These are phyloP conservation scores for Vanessa atalanta DNA, from an alignment of 1,140 invertebrate species.

Conservation along the genomic window DNA sequence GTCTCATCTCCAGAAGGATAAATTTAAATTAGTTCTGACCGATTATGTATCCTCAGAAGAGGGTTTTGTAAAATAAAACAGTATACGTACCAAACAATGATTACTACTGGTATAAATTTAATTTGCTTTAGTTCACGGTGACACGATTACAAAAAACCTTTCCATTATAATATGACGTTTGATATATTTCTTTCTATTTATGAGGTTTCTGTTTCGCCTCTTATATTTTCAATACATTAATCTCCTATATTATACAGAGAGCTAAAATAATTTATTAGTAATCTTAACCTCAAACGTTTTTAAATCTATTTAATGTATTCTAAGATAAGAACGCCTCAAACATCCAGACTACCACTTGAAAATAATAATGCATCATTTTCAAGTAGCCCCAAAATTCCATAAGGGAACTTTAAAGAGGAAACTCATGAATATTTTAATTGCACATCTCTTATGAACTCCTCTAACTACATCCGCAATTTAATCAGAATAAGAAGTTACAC, in stretches of 20 bases:
- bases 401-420: slow-evolving; percentile 57
- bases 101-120: no score
- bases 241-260: background rate
- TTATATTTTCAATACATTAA: background rate
- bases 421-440: slow-evolving; percentile 68
- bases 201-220: no score
- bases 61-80: no score
- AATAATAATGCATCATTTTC: slow-evolving; percentile 60
- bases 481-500: slow-evolving; percentile 34
- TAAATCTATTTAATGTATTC: slow-evolving; percentile 31
- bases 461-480: slow-evolving; percentile 47
- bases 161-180: no score
- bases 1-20: no score
- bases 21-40: no score
- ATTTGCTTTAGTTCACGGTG: no score
- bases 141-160: no score
- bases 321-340: slow-evolving; percentile 51
- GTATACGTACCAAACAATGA: no score
- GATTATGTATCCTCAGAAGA: no score
- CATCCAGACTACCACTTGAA: slow-evolving; percentile 56
- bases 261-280: background rate
- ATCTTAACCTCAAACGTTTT: background rate
- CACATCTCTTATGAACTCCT: slow-evolving; percentile 46
- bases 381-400: slow-evolving; percentile 48
- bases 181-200: no score